phyloP scores from a whole-genome alignment of 2,113 vertebrate genomes.

The Verasper variegatus region DNA sequence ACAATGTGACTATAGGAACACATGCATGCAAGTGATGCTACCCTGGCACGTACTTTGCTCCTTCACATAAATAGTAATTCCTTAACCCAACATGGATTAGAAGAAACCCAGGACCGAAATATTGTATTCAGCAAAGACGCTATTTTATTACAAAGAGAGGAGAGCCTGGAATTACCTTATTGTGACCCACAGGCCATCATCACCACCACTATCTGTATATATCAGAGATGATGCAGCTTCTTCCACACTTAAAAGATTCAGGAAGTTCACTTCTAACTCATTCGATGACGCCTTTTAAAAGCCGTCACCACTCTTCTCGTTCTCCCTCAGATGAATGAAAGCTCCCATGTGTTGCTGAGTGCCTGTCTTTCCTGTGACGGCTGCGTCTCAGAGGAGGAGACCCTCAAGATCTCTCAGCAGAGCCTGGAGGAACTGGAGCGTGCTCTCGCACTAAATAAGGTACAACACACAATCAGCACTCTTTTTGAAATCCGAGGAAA shows the following conservation, averaged over 20 bases:
- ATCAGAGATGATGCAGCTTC: neutral
- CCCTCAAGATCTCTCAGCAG: conserved; percentile 89
- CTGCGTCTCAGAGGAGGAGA: conserved; percentile 91
- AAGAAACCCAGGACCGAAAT: too few species aligned
- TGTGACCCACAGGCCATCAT: neutral
- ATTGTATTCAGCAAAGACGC: too few species aligned
- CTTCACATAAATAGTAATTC: too few species aligned
- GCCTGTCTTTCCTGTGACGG: conserved; percentile 94
- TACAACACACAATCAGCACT: conserved; percentile 45
- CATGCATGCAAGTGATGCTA: too few species aligned
- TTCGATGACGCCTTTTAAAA: neutral
- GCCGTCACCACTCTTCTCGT: too few species aligned
- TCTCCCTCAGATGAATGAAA: conserved; percentile 81
- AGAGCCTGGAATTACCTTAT: too few species aligned
- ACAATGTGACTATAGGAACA: too few species aligned
- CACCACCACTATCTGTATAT: neutral
- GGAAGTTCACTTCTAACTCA: neutral
- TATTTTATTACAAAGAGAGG: too few species aligned
- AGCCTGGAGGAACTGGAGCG: conserved; percentile 88
- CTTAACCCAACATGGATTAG: too few species aligned
- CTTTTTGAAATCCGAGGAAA: neutral
- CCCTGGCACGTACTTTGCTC: too few species aligned
- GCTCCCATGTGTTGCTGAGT: conserved; percentile 88
- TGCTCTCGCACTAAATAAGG: conserved; percentile 92
- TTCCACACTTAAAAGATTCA: too few species aligned